A percentile compares a stretch with the other conserved stretches of the same genome.
Conservation (phyloP, 2,113 vertebrate species). For the Suncus etruscus region DNA sequence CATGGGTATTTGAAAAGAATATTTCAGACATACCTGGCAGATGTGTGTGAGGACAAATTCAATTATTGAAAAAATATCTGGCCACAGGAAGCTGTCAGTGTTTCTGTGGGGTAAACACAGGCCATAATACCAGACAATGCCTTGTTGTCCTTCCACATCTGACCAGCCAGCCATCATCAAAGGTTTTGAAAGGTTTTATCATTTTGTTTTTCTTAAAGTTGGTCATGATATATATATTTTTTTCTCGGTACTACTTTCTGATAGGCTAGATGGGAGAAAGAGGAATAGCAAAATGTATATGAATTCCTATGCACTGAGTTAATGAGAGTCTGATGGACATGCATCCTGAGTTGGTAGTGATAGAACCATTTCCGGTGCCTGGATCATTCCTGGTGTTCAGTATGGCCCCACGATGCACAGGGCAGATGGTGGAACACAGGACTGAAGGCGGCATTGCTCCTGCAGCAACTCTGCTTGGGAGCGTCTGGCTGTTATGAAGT, state of each 20-base stretch:
- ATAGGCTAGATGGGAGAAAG: conserved; percentile 51
- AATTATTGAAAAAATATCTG: conserved; percentile 80
- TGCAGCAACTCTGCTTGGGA: conserved; percentile 56
- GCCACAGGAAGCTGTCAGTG: conserved; percentile 64
- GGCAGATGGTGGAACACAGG: conserved; percentile 44
- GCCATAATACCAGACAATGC: neutral
- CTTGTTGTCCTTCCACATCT: conserved; percentile 74
- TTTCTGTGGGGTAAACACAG: conserved; percentile 57
- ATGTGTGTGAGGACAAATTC: conserved; percentile 71
- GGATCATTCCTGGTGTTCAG: neutral
- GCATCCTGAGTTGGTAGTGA: conserved; percentile 89
- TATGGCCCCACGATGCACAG: conserved; percentile 34
- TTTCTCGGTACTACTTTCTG: conserved; percentile 69
- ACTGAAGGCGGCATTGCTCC: conserved; percentile 87
- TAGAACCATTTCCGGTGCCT: conserved; percentile 78
- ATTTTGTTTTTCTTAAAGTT: conserved; percentile 88
- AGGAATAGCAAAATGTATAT: conserved; percentile 62
- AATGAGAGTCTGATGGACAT: conserved; percentile 62
- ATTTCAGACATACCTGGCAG: conserved; percentile 64
- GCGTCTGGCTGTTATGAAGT: conserved; percentile 79
- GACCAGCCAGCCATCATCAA: conserved; percentile 73
- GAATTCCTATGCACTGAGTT: conserved; percentile 68
- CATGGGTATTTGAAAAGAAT: conserved; percentile 50
- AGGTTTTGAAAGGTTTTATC: conserved; percentile 88
- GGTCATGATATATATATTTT: conserved; percentile 60